Conservation (phyloP, 2,888 invertebrate genomes). For the Ellobium chinense region DNA sequence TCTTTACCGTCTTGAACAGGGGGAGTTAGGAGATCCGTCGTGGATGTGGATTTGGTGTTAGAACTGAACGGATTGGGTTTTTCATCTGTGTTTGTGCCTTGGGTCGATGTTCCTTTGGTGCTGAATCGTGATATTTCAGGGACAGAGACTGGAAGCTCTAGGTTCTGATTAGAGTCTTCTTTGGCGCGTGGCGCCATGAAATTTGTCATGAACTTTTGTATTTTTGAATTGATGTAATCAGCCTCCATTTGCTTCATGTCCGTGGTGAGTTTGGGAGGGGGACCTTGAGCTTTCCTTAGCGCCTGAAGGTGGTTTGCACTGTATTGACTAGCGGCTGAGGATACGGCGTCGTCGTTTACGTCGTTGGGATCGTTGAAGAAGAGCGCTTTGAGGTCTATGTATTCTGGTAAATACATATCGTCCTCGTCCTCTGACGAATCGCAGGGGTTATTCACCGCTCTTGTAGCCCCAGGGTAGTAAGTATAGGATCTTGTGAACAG, state of each 20-base stretch:
- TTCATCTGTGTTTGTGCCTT: neutral
- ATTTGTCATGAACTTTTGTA: conserved; percentile 7
- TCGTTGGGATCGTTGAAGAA: conserved; percentile 54
- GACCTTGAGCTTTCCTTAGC: conserved; percentile 11
- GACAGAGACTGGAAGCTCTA: neutral
- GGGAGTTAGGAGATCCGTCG: neutral
- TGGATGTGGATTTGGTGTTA: neutral
- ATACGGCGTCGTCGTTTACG: neutral
- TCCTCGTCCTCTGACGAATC: conserved; percentile 49
- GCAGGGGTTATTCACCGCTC: neutral
- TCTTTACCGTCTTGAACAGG: neutral
- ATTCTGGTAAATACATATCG: conserved; percentile 57
- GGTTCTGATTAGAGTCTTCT: neutral
- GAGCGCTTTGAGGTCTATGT: conserved; percentile 62
- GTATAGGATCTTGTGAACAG: neutral
- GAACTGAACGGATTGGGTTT: neutral
- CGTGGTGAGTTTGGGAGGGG: neutral
- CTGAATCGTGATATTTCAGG: neutral
- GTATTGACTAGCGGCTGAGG: neutral
- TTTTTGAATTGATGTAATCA: neutral
- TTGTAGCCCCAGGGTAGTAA: conserved; percentile 23
- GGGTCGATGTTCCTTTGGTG: too few species aligned
- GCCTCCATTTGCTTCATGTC: neutral
- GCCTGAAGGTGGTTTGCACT: neutral
- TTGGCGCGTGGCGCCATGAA: neutral